These are phyloP conservation scores for Terebella lapidaria DNA, from an alignment of 2,888 invertebrate genomes.

Conservation along the genomic window DNA sequence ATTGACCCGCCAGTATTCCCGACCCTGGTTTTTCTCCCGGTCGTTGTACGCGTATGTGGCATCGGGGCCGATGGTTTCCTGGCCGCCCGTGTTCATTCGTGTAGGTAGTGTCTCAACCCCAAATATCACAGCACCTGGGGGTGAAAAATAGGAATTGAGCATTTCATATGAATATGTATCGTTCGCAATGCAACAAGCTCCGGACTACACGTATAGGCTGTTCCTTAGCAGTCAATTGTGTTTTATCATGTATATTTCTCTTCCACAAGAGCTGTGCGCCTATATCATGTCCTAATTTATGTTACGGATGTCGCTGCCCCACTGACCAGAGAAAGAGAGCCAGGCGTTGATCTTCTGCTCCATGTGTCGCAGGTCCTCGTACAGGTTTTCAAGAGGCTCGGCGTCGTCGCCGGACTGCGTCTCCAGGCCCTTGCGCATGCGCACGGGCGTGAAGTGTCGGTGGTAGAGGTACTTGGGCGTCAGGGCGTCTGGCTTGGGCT, in stretches of 20 bases:
- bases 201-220: background rate
- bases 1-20: slow-evolving; percentile 15
- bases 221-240: no score
- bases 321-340: slow-evolving; percentile 15
- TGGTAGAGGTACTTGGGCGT: slow-evolving; percentile 11
- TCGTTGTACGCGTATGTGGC: slow-evolving; percentile 23
- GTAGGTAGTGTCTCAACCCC: slow-evolving; percentile 25
- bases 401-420: slow-evolving; percentile 9
- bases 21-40: slow-evolving; percentile 14
- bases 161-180: background rate
- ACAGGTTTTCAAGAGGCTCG: slow-evolving; percentile 8
- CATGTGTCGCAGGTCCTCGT: slow-evolving; percentile 15
- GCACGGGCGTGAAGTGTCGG: slow-evolving; percentile 13
- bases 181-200: background rate
- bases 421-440: slow-evolving; percentile 3
- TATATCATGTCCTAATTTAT: no score
- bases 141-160: background rate
- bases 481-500: background rate
- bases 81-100: slow-evolving; percentile 23
- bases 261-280: no score
- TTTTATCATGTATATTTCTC: no score
- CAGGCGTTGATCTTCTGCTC: slow-evolving; percentile 18
- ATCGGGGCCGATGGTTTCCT: slow-evolving; percentile 24
- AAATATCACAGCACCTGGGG: slow-evolving; percentile 20
- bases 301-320: no score